phyloP scores from a whole-genome alignment of 1,140 invertebrate species.

The Bombus soroeensis region DNA sequence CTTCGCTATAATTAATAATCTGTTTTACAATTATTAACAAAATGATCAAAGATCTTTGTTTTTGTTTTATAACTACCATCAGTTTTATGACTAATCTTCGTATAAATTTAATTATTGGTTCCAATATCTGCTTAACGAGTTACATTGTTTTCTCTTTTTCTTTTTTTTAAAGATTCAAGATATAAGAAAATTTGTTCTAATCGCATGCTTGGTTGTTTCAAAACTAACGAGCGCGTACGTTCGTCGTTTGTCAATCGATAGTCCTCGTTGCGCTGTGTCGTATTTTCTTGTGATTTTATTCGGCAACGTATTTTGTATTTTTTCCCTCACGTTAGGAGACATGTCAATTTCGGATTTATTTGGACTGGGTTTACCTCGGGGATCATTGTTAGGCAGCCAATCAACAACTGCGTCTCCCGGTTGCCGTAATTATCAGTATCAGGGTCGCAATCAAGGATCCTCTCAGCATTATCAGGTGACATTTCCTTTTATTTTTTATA shows the following conservation, averaged over 20 bases:
- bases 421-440: slow-evolving; percentile 70
- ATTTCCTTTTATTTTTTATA: slow-evolving; percentile 20
- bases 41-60: neutral
- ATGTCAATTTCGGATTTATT: slow-evolving; percentile 84
- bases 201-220: slow-evolving; percentile 1
- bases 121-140: neutral
- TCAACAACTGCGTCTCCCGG: slow-evolving; percentile 67
- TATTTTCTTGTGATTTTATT: slow-evolving; percentile 25
- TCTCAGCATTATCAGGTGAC: slow-evolving; percentile 70
- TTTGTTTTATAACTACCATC: neutral
- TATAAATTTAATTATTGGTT: neutral
- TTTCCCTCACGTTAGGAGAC: slow-evolving; percentile 59
- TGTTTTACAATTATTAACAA: neutral
- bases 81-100: neutral
- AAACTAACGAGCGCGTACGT: slow-evolving; percentile 23
- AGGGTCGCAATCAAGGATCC: slow-evolving; percentile 74
- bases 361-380: slow-evolving; percentile 82
- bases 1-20: neutral
- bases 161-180: slow-evolving; percentile 8
- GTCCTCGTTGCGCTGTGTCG: neutral
- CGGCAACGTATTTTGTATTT: slow-evolving; percentile 16
- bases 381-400: slow-evolving; percentile 79
- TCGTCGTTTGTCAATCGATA: slow-evolving; percentile 47
- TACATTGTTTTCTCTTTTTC: neutral
- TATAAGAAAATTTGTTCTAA: slow-evolving; percentile 17